Evolutionary conservation across 2,113 vertebrate genomes (phyloP).

Genomic region (Dolichallabes microphthalmus): DNA sequence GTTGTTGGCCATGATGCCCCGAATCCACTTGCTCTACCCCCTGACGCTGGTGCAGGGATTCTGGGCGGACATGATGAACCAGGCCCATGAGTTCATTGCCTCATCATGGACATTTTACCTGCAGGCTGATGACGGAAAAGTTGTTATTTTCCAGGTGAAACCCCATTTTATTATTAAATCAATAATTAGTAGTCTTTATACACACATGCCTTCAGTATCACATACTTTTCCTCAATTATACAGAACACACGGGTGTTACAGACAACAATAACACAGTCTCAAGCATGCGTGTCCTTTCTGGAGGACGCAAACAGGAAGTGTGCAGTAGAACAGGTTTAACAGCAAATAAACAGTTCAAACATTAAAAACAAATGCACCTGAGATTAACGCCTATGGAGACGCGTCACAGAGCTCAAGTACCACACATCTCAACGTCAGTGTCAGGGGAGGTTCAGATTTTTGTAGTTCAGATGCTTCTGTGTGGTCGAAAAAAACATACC

Average conservation of each 20-base stretch:
- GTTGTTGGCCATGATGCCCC: slow-evolving; percentile 91
- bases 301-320: not conserved
- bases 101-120: slow-evolving; percentile 97
- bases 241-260: no score
- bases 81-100: slow-evolving; percentile 91
- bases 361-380: no score
- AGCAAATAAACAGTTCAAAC: not conserved
- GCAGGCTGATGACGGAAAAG: slow-evolving; percentile 94
- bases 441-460: no score
- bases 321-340: not conserved
- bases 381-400: no score
- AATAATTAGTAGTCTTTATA: not conserved
- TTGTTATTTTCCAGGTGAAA: slow-evolving; percentile 92
- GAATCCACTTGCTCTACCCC: slow-evolving; percentile 91
- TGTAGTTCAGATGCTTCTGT: no score
- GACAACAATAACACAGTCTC: not conserved
- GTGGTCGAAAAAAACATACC: no score
- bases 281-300: not conserved
- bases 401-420: no score
- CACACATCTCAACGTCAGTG: no score
- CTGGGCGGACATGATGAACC: slow-evolving; percentile 93
- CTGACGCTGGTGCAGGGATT: slow-evolving; percentile 87
- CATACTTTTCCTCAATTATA: not conserved
- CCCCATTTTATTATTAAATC: not conserved
- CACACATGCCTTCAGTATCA: not conserved